phyloP scores from a whole-genome alignment of 1,140 invertebrate species.

The Cydia amplana region DNA sequence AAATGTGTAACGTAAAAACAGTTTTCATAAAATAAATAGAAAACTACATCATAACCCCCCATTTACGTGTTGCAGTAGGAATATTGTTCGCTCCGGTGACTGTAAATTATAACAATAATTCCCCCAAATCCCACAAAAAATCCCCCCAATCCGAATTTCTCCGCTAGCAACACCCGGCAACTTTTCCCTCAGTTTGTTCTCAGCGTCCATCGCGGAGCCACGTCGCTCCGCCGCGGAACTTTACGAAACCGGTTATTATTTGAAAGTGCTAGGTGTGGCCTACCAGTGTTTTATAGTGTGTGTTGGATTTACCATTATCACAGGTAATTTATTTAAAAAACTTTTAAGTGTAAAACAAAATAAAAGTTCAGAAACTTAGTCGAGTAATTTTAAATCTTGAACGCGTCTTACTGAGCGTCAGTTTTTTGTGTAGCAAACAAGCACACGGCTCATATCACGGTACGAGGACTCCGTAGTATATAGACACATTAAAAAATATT shows the following conservation, averaged over 20 bases:
- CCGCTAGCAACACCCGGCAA: background rate
- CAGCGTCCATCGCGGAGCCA: conserved; percentile 3
- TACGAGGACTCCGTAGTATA: background rate
- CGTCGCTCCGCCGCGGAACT: background rate
- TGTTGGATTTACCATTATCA: conserved; percentile 7
- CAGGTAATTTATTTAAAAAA: conserved; percentile 5
- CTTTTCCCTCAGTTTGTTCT: background rate
- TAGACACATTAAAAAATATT: background rate
- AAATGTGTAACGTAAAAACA: too few relatives aligned
- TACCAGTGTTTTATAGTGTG: conserved; percentile 10
- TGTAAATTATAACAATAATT: background rate
- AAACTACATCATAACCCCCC: too few relatives aligned
- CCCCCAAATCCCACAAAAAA: background rate
- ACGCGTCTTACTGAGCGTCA: conserved; percentile 7
- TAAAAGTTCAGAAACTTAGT: background rate
- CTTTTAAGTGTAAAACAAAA: background rate
- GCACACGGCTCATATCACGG: background rate
- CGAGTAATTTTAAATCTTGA: background rate
- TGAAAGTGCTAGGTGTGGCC: conserved; percentile 15
- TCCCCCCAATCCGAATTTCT: background rate
- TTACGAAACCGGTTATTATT: conserved; percentile 1
- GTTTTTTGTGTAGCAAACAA: background rate
- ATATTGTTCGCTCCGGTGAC: too few relatives aligned
- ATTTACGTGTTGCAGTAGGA: too few relatives aligned
- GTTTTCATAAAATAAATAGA: too few relatives aligned